These are phyloP conservation scores for Hirtodrosophila duncani DNA, from an alignment of 2,888 invertebrate genomes.

Conservation along the genomic window DNA sequence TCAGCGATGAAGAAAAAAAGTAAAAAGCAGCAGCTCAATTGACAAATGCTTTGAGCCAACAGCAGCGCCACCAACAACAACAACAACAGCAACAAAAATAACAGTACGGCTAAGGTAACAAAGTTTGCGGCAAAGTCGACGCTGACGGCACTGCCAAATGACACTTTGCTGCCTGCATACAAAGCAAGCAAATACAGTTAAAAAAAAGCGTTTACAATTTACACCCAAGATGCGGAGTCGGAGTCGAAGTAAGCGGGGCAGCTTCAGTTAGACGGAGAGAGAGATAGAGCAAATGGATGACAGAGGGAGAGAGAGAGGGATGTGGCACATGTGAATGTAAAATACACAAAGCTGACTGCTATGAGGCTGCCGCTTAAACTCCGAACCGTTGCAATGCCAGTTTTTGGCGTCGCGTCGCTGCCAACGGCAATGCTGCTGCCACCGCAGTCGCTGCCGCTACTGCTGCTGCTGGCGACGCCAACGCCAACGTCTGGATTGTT, in stretches of 20 bases:
- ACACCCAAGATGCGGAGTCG: slow-evolving; percentile 28
- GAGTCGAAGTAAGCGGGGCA: no score
- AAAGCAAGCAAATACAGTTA: slow-evolving; percentile 47
- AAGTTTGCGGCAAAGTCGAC: slow-evolving; percentile 21
- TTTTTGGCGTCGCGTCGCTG: background rate
- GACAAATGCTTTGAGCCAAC: slow-evolving; percentile 47
- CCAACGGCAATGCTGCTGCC: background rate
- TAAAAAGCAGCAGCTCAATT: slow-evolving; percentile 52
- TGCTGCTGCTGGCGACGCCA: slow-evolving; percentile 12
- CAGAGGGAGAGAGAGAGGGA: slow-evolving; percentile 18
- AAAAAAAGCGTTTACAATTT: slow-evolving; percentile 35
- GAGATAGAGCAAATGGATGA: slow-evolving; percentile 5
- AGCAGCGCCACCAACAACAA: slow-evolving; percentile 14
- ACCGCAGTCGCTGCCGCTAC: slow-evolving; percentile 8
- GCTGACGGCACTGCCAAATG: slow-evolving; percentile 25
- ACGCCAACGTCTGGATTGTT: slow-evolving; percentile 59
- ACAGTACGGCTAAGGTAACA: slow-evolving; percentile 8
- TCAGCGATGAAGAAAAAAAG: slow-evolving; percentile 24
- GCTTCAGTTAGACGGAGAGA: slow-evolving; percentile 11
- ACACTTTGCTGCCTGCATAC: slow-evolving; percentile 53
- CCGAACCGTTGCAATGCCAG: slow-evolving; percentile 52
- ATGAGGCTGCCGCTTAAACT: slow-evolving; percentile 38
- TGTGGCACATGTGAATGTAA: slow-evolving; percentile 1
- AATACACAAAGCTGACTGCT: slow-evolving; percentile 59
- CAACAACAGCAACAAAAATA: slow-evolving; percentile 15